These are phyloP conservation scores for Acronicta aceris DNA, from an alignment of 2,888 invertebrate species.

Conservation along the genomic window DNA sequence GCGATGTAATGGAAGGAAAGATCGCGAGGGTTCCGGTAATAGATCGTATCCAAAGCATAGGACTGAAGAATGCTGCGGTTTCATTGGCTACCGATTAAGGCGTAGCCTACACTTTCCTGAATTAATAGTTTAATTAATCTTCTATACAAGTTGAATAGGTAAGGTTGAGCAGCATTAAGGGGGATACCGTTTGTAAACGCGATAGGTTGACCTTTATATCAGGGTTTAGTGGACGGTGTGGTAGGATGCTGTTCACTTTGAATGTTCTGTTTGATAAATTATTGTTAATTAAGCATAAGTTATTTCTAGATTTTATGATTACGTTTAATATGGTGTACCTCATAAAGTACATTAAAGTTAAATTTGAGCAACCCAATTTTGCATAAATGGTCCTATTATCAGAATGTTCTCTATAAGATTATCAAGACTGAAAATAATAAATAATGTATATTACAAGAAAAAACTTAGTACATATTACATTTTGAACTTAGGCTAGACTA, in stretches of 20 bases:
- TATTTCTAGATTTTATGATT: no score
- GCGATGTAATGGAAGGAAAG: conserved; percentile 61
- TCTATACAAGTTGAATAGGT: conserved; percentile 35
- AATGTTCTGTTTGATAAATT: not conserved
- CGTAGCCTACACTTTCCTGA: conserved; percentile 40
- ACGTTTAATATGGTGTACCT: no score
- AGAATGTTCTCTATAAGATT: no score
- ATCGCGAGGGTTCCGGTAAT: conserved; percentile 61
- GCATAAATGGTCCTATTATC: no score
- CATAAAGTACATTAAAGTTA: no score
- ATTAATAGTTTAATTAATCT: conserved; percentile 60
- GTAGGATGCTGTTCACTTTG: conserved; percentile 14
- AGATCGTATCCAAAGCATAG: conserved; percentile 57
- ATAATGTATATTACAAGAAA: no score
- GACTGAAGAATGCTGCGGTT: conserved; percentile 58
- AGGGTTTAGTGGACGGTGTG: conserved; percentile 14
- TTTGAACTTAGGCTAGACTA: no score
- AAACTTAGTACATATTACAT: no score
- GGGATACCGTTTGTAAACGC: conserved; percentile 31
- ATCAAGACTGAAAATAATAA: no score
- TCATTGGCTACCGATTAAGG: conserved; percentile 51
- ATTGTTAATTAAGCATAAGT: not conserved
- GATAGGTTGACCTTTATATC: conserved; percentile 20
- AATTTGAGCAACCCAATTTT: no score
- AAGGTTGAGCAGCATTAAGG: conserved; percentile 23